These are phyloP conservation scores for Synchiropus splendidus DNA, from an alignment of 2,113 vertebrate genomes.

Conservation along the genomic window DNA sequence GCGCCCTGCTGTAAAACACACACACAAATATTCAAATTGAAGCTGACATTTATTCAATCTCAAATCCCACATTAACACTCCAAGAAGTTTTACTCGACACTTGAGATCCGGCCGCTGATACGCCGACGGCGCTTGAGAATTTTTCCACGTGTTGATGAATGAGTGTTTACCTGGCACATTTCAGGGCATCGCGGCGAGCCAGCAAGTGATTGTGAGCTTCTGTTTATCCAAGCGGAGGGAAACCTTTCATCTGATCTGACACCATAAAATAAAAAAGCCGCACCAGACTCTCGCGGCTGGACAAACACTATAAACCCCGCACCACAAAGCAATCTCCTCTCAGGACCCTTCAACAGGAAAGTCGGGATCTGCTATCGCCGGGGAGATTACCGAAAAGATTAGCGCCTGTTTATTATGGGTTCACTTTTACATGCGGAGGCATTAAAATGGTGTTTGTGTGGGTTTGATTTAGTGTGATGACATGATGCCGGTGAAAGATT, in stretches of 20 bases:
- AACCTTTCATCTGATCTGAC: slow-evolving; percentile 52
- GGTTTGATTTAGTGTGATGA: slow-evolving; percentile 19
- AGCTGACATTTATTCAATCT: neutral
- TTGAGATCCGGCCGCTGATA: slow-evolving; percentile 7
- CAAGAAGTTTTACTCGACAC: slow-evolving; percentile 18
- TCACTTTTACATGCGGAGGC: slow-evolving; percentile 27
- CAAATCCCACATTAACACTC: neutral
- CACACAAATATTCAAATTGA: neutral
- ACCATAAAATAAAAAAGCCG: slow-evolving; percentile 41
- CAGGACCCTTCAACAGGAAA: slow-evolving; percentile 16
- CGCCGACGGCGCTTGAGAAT: slow-evolving; percentile 12
- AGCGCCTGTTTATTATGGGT: slow-evolving; percentile 40
- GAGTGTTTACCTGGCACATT: slow-evolving; percentile 35
- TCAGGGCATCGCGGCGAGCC: slow-evolving; percentile 9
- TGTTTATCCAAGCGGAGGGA: slow-evolving; percentile 53
- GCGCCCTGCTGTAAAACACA: slow-evolving; percentile 8
- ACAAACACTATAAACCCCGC: slow-evolving; percentile 53
- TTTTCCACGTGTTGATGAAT: slow-evolving; percentile 31
- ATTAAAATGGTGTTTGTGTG: slow-evolving; percentile 21
- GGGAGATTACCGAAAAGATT: slow-evolving; percentile 31
- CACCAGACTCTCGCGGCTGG: slow-evolving; percentile 38
- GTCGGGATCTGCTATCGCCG: slow-evolving; percentile 11
- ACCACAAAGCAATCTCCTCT: slow-evolving; percentile 19
- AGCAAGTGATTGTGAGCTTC: slow-evolving; percentile 36
- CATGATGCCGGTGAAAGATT: slow-evolving; percentile 45